Evolutionary conservation across 2,797 vertebrate genomes (phyloP), one percentile per base, ranked within the genome.

Genomic region (Psittacula echo): DNA sequence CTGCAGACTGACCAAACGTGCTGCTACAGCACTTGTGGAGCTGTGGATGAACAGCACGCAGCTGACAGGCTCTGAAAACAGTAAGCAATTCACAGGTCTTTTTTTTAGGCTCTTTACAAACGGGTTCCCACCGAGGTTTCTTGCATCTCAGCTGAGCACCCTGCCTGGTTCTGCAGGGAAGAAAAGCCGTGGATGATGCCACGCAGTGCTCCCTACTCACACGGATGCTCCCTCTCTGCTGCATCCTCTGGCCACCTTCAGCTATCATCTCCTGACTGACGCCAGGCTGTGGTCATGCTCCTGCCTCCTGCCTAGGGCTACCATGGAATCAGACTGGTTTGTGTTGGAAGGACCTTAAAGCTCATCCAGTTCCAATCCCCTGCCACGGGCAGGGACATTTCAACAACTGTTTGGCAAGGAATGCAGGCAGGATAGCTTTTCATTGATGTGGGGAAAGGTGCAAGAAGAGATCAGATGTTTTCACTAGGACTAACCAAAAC

Each of bases 401-500:
- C 72, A 58, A 30, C 12, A 29, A 27, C 26, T 26, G 8, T 22
- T n/a, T 62, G 64, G 17, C 54, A 76, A 51, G 50, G 54, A 85
- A 41, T 5, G 6, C 0, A 41, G 39, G 24, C 1, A 0, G 48
- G n/a, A 54, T 10, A 62, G 27, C n/a, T 91, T 66, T 42, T 4
- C n/a, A 24, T 0, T 5, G 13, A 0, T 53, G 23, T 32, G 47
- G 26, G 23, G 53, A 86, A 62, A 37, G 32, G 32, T 2, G 8
- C 13, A 78, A 58, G 51, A 29, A 23, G 37, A 82, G 45, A 58
- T 9, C 41, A 70, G 72, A 44, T 20, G 32, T 45, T 78, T 50
- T 23, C 39, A 13, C 32, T 16, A 10, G 0, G 23, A 71, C 60
- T 76, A 64, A 19, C 7, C 56, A 74, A 80, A 70, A n/a, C 3